These are phyloP conservation scores for Dicrurus megarhynchus DNA, from an alignment of 2,113 vertebrate genomes.

Conservation along the genomic window DNA sequence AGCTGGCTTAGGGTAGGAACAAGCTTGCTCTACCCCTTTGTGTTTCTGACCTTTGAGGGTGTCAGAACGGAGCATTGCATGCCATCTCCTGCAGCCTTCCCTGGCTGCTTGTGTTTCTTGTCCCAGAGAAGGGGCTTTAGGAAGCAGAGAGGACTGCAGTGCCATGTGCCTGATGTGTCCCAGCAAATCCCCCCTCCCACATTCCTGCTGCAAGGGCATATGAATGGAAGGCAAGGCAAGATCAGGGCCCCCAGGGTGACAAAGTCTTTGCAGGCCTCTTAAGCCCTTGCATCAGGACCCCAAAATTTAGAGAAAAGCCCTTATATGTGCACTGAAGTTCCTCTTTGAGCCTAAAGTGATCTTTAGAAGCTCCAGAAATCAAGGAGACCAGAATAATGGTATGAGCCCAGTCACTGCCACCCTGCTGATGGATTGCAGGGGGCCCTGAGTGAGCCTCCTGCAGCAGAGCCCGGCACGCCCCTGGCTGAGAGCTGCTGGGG, in stretches of 20 bases:
- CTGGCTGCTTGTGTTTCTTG: not conserved
- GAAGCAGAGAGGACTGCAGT: not conserved
- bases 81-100: not conserved
- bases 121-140: not conserved
- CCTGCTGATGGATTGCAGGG: conserved; percentile 2
- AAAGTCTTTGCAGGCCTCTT: not conserved
- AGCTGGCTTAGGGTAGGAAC: not conserved
- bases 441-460: not conserved
- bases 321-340: not conserved
- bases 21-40: not conserved
- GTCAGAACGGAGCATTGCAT: not conserved
- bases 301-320: not conserved
- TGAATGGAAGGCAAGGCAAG: not conserved
- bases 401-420: not conserved
- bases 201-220: not conserved
- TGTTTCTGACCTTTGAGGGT: not conserved
- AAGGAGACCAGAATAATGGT: not conserved
- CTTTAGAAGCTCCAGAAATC: not conserved
- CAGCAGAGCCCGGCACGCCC: not conserved
- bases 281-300: not conserved
- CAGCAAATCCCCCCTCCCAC: not conserved
- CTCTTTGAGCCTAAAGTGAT: not conserved
- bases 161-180: not conserved
- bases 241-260: not conserved
- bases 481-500: not conserved